Conservation (phyloP, 2,888 invertebrate species). For the Spodoptera picta region DNA sequence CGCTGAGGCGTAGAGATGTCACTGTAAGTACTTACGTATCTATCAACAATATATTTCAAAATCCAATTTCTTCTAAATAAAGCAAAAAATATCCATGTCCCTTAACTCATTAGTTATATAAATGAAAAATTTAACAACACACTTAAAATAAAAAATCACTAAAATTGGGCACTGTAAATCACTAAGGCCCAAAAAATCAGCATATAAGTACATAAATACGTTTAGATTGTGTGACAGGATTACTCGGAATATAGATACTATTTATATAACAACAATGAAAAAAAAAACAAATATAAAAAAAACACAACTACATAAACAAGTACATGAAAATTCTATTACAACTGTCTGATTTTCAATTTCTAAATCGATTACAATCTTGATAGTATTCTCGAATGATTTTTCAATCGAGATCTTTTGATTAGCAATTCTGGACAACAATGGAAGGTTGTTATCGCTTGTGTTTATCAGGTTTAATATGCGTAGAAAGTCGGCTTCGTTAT, state of each 20-base stretch:
- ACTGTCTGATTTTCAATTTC: slow-evolving; percentile 55
- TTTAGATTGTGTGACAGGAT: no score
- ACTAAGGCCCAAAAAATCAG: no score
- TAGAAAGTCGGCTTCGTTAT: slow-evolving; percentile 83
- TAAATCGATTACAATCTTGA: slow-evolving; percentile 64
- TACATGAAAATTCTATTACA: slow-evolving; percentile 43
- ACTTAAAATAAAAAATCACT: no score
- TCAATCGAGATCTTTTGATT: slow-evolving; percentile 85
- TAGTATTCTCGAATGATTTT: slow-evolving; percentile 72
- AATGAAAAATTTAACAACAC: no score
- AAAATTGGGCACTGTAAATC: no score
- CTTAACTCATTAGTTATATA: no score
- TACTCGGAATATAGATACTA: neutral
- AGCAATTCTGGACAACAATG: slow-evolving; percentile 80
- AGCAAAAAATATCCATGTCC: no score
- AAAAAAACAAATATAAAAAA: slow-evolving; percentile 6
- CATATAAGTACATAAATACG: no score
- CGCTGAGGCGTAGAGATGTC: no score
- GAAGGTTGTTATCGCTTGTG: slow-evolving; percentile 72
- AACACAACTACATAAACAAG: slow-evolving; percentile 9
- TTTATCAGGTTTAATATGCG: slow-evolving; percentile 87
- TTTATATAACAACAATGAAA: slow-evolving; percentile 11
- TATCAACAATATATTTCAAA: no score
- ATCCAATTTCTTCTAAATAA: no score
- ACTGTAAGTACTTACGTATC: no score